Evolutionary conservation across 1,140 invertebrate species (phyloP).

Genomic region (Drosophila bocki): DNA sequence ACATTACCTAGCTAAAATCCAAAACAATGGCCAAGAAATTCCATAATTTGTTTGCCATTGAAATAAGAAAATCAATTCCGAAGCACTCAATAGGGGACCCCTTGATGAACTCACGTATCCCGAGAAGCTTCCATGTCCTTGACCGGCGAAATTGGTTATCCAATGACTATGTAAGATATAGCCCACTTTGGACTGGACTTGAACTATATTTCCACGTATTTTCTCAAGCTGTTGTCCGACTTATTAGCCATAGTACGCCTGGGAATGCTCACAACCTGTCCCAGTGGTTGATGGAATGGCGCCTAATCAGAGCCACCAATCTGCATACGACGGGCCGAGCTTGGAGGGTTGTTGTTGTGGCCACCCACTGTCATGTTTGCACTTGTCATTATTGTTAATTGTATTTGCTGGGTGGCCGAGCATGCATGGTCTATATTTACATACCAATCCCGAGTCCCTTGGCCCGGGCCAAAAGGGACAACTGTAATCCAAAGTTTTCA

Average conservation of each 20-base stretch:
- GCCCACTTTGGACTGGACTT: slow-evolving; percentile 46
- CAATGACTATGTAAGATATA: slow-evolving; percentile 34
- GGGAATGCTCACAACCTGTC: slow-evolving; percentile 29
- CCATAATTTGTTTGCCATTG: slow-evolving; percentile 10
- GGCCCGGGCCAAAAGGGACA: slow-evolving; percentile 8
- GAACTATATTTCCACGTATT: slow-evolving; percentile 47
- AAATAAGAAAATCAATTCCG: slow-evolving; percentile 37
- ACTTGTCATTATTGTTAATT: slow-evolving; percentile 83
- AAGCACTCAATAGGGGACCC: slow-evolving; percentile 1
- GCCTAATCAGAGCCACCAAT: slow-evolving; percentile 68
- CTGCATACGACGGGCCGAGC: slow-evolving; percentile 24
- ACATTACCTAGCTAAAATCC: not conserved
- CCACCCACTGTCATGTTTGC: slow-evolving; percentile 70
- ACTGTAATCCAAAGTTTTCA: slow-evolving; percentile 34
- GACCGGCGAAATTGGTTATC: slow-evolving; percentile 27
- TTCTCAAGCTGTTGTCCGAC: slow-evolving; percentile 42
- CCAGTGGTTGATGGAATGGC: not conserved
- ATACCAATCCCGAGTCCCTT: slow-evolving; percentile 20
- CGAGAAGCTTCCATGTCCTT: slow-evolving; percentile 23
- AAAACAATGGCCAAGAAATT: not conserved
- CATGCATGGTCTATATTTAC: slow-evolving; percentile 69
- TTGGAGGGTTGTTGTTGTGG: not conserved
- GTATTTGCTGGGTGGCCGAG: slow-evolving; percentile 65
- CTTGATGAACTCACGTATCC: not conserved
- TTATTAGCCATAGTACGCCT: slow-evolving; percentile 47